These are phyloP conservation scores for Heliconius himera DNA, from an alignment of 1,140 invertebrate genomes.

Conservation along the genomic window DNA sequence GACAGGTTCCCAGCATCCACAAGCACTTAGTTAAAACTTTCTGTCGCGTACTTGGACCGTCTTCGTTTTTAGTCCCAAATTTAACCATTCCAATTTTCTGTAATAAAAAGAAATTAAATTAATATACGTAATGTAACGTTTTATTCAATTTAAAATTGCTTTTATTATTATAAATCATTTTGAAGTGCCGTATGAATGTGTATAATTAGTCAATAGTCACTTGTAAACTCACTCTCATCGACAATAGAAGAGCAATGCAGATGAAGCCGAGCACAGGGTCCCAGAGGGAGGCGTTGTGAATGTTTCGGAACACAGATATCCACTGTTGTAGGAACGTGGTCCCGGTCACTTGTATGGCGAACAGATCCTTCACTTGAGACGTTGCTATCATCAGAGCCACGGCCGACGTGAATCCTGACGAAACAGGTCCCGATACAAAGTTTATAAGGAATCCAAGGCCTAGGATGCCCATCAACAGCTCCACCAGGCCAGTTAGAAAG, in stretches of 20 bases:
- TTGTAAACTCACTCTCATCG: constrained; percentile 84
- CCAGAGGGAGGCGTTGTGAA: constrained; percentile 83
- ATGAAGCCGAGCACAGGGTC: constrained; percentile 87
- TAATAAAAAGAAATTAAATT: constrained; percentile 43
- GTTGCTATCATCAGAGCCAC: constrained; percentile 95
- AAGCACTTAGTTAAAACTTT: constrained; percentile 80
- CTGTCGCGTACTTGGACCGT: constrained; percentile 76
- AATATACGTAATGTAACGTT: too few species aligned
- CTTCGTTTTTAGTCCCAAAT: constrained; percentile 81
- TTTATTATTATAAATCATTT: too few species aligned
- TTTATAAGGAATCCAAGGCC: constrained; percentile 96
- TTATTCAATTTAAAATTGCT: too few species aligned
- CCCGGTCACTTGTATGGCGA: constrained; percentile 89
- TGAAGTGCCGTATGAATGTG: neutral
- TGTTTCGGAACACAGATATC: constrained; percentile 84
- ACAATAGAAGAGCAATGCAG: constrained; percentile 88
- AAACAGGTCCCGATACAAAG: constrained; percentile 96
- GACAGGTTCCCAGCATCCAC: constrained; percentile 86
- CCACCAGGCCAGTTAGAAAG: constrained; percentile 90
- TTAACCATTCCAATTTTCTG: constrained; percentile 83
- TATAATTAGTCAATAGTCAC: neutral
- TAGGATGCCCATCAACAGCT: constrained; percentile 92
- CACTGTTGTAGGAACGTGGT: constrained; percentile 88
- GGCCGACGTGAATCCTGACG: constrained; percentile 95
- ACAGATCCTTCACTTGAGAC: constrained; percentile 92